phyloP scores from a whole-genome alignment of 1,140 invertebrate species.

The Pantala flavescens region DNA sequence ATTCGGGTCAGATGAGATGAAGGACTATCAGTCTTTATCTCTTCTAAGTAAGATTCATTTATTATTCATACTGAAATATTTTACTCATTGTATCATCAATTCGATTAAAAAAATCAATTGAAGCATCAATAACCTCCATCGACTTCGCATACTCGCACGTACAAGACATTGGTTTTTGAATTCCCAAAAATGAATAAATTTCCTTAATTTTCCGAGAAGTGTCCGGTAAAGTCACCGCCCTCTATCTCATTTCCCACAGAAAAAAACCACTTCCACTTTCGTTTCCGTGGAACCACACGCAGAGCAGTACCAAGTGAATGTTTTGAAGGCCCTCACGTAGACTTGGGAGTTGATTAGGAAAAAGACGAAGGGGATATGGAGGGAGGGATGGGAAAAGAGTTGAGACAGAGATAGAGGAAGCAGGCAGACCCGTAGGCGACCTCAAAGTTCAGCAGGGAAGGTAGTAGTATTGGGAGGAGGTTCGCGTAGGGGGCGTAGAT shows the following conservation, averaged over 20 bases:
- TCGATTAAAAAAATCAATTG: too few species aligned
- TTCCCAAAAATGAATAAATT: too few species aligned
- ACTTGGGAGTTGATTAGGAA: conserved; percentile 14
- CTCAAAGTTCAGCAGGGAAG: not conserved
- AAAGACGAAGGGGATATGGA: conserved; percentile 17
- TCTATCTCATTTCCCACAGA: not conserved
- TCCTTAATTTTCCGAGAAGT: too few species aligned
- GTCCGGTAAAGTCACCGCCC: too few species aligned
- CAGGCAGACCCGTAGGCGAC: conserved; percentile 10
- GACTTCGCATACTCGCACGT: too few species aligned
- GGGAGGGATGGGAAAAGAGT: conserved; percentile 19
- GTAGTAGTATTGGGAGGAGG: conserved; percentile 30
- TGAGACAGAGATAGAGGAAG: conserved; percentile 19
- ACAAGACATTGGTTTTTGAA: too few species aligned
- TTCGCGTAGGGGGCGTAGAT: conserved; percentile 21
- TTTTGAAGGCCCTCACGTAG: conserved; percentile 5
- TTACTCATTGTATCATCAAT: too few species aligned
- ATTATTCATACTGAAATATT: too few species aligned
- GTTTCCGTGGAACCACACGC: not conserved
- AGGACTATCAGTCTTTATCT: too few species aligned
- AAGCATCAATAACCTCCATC: too few species aligned
- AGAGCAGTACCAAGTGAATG: not conserved
- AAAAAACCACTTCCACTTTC: not conserved
- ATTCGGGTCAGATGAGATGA: too few species aligned
- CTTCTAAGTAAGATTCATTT: too few species aligned